phyloP scores from a whole-genome alignment of 2,113 vertebrate genomes.

The Lepus europaeus region DNA sequence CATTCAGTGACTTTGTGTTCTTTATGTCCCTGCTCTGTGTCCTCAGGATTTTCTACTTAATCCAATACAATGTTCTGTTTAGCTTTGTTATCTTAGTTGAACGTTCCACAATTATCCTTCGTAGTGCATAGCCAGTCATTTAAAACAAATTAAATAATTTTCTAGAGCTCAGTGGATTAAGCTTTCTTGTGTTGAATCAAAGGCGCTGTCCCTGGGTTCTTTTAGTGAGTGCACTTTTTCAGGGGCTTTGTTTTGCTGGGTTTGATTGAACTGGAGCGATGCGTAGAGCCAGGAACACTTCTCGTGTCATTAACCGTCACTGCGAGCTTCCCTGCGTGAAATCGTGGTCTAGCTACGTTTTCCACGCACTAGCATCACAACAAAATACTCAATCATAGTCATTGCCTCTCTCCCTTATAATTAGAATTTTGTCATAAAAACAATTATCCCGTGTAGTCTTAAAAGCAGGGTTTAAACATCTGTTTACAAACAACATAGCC shows the following conservation, averaged over 20 bases:
- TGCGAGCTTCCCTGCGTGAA: neutral
- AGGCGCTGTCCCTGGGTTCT: neutral
- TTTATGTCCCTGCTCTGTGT: neutral
- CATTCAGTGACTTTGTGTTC: neutral
- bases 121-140: neutral
- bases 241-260: neutral
- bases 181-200: neutral
- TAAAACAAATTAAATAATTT: neutral
- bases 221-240: neutral
- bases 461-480: neutral
- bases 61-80: neutral
- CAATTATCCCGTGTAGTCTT: neutral
- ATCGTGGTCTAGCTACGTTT: neutral
- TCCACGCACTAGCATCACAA: neutral
- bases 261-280: neutral
- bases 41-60: neutral
- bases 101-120: neutral
- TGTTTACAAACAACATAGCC: neutral
- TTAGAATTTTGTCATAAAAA: constrained; percentile 47
- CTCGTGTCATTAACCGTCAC: neutral
- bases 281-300: neutral
- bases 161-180: neutral
- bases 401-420: neutral
- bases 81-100: neutral
- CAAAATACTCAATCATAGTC: neutral